Evolutionary conservation across 2,797 vertebrate species (phyloP).

Genomic region (Psittacula echo): DNA sequence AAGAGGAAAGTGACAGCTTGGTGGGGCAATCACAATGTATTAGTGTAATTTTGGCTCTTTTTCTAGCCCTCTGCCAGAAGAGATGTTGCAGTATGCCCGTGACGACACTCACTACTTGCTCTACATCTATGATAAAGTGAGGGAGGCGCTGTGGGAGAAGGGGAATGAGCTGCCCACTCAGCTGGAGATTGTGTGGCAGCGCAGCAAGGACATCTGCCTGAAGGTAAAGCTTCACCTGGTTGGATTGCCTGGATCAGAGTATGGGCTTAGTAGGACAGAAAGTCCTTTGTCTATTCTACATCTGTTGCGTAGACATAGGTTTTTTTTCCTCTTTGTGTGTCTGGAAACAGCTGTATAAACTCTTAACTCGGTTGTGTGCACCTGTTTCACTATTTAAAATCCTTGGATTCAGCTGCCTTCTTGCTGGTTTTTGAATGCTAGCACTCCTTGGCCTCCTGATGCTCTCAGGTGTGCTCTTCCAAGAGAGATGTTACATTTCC

Average conservation of each 20-base stretch:
- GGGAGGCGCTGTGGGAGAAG: slow-evolving; percentile 83
- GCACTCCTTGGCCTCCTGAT: not conserved
- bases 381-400: not conserved
- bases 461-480: not conserved
- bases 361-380: not conserved
- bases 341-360: not conserved
- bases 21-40: not conserved
- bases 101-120: slow-evolving; percentile 96
- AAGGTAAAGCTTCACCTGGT: slow-evolving; percentile 80
- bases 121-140: slow-evolving; percentile 90
- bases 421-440: not conserved
- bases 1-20: not conserved
- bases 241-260: not conserved
- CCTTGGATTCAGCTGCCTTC: not conserved
- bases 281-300: accelerated
- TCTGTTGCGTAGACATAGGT: accelerated
- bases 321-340: not conserved
- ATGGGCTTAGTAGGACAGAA: not conserved
- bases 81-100: slow-evolving; percentile 92
- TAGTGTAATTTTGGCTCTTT: not conserved
- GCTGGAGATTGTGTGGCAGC: slow-evolving; percentile 90
- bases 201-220: slow-evolving; percentile 89
- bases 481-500: not conserved
- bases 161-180: slow-evolving; percentile 83
- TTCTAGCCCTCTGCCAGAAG: slow-evolving; percentile 90